Evolutionary conservation across 2,113 vertebrate species (phyloP).

Genomic region (Pteronura brasiliensis): DNA sequence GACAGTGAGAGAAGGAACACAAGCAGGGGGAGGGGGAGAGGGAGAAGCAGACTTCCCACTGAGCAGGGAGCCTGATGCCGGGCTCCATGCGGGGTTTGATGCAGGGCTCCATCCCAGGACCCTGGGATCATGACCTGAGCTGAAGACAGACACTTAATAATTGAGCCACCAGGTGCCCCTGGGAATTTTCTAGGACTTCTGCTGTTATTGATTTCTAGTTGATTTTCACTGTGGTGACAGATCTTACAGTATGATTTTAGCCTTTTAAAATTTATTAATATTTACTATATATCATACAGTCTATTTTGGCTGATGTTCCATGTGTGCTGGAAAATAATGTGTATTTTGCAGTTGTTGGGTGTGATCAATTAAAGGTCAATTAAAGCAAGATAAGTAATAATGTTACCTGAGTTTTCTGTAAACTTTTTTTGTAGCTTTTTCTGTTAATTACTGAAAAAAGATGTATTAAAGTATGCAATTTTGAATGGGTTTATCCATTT

Average conservation of each 20-base stretch:
- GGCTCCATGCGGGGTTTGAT: too few species aligned
- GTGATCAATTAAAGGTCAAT: not conserved
- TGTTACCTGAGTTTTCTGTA: not conserved
- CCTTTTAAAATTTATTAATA: not conserved
- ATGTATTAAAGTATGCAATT: not conserved
- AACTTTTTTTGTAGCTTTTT: not conserved
- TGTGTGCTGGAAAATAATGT: not conserved
- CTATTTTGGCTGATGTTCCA: not conserved
- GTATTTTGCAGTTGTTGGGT: not conserved
- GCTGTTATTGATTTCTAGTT: not conserved
- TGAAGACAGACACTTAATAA: too few species aligned
- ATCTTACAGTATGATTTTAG: not conserved
- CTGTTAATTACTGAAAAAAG: not conserved
- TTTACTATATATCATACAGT: not conserved
- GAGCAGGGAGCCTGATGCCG: too few species aligned
- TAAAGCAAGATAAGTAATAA: not conserved
- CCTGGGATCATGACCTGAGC: too few species aligned
- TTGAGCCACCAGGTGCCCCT: too few species aligned
- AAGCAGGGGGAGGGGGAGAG: too few species aligned
- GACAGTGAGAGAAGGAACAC: too few species aligned
- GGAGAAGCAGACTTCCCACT: too few species aligned
- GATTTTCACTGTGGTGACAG: not conserved
- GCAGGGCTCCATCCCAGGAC: too few species aligned
- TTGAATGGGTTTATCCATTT: not conserved
- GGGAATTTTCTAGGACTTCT: not conserved